Evolutionary conservation across 1,140 invertebrate species (phyloP).

Genomic region (Drosophila leontia): DNA sequence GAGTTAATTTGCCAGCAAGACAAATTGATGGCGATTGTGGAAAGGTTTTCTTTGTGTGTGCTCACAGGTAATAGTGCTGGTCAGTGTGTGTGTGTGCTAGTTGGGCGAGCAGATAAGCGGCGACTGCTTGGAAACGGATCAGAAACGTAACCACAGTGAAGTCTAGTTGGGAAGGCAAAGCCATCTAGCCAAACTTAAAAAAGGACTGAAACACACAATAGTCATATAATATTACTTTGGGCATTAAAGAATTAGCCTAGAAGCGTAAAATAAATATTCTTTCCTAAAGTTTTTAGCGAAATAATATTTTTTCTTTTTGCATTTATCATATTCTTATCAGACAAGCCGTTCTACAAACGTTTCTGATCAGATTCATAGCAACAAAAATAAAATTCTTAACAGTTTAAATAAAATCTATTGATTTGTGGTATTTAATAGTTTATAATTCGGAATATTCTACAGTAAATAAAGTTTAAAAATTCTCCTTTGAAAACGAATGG

Average conservation of each 20-base stretch:
- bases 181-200: neutral
- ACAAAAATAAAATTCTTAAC: too few species aligned
- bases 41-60: slow-evolving; percentile 64
- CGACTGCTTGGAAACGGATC: slow-evolving; percentile 61
- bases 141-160: slow-evolving; percentile 17
- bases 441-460: too few species aligned
- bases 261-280: too few species aligned
- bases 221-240: too few species aligned
- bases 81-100: slow-evolving; percentile 34
- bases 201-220: neutral
- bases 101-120: slow-evolving; percentile 61
- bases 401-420: too few species aligned
- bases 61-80: slow-evolving; percentile 17
- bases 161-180: neutral
- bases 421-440: too few species aligned
- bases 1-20: slow-evolving; percentile 75
- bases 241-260: neutral
- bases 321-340: neutral
- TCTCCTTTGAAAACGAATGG: neutral
- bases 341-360: neutral
- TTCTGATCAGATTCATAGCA: too few species aligned
- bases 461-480: neutral
- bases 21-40: slow-evolving; percentile 75
- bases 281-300: accelerated
- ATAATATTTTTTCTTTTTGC: neutral